phyloP scores from a whole-genome alignment of 2,113 vertebrate genomes.

The Ailurus styani region DNA sequence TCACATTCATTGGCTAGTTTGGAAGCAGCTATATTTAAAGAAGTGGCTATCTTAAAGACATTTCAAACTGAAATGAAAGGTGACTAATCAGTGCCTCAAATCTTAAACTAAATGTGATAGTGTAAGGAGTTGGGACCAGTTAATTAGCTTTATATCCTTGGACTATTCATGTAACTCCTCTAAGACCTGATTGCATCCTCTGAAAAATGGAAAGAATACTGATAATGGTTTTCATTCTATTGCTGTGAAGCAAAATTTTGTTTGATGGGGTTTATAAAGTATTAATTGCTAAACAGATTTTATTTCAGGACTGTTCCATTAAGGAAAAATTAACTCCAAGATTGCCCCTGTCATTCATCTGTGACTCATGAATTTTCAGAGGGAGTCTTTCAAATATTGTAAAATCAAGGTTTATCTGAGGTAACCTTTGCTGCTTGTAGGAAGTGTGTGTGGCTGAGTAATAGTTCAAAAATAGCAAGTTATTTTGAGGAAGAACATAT shows the following conservation, averaged over 20 bases:
- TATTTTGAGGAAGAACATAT: constrained; percentile 86
- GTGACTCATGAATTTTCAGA: constrained; percentile 63
- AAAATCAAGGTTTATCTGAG: constrained; percentile 81
- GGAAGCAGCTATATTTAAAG: background rate
- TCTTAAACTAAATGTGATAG: background rate
- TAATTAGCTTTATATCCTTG: background rate
- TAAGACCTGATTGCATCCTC: background rate
- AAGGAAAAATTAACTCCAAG: constrained; percentile 1
- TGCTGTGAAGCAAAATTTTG: background rate
- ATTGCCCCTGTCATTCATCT: background rate
- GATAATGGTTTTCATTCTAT: constrained; percentile 16
- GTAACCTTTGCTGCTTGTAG: constrained; percentile 80
- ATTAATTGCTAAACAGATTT: constrained; percentile 36
- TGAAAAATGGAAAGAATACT: background rate
- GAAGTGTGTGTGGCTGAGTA: constrained; percentile 81
- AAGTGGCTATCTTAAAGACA: background rate
- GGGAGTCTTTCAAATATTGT: constrained; percentile 51
- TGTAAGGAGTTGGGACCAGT: background rate
- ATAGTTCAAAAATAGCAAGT: constrained; percentile 83
- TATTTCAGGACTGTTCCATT: background rate
- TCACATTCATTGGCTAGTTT: background rate
- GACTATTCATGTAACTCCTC: background rate
- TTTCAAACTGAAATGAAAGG: background rate
- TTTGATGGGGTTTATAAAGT: constrained; percentile 8
- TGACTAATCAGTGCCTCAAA: background rate